A percentile compares a stretch with the other conserved stretches of the same genome.
Conservation (phyloP, 2,888 invertebrate species). For the Hirtodrosophila cameraria region DNA sequence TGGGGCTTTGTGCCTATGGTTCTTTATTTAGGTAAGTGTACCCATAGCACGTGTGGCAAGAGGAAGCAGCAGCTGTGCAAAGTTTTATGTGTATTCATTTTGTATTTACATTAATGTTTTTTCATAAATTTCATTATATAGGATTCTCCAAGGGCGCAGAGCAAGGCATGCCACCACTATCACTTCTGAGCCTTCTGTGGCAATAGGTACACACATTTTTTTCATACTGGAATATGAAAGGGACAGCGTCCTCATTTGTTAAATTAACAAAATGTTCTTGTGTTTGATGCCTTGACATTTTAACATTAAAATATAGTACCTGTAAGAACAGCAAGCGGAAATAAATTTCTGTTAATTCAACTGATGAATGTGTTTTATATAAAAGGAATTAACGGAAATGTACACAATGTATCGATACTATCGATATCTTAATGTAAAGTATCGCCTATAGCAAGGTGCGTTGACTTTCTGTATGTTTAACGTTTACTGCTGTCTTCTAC, state of each 20-base stretch:
- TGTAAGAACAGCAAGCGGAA: conserved; percentile 38
- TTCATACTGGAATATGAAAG: conserved; percentile 7
- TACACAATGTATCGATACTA: too few relatives aligned
- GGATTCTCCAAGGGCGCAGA: conserved; percentile 89
- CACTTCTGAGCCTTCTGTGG: conserved; percentile 82
- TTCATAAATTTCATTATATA: conserved; percentile 81
- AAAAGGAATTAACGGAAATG: neutral
- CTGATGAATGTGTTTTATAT: neutral
- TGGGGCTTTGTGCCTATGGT: conserved; percentile 90
- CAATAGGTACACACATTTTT: conserved; percentile 69
- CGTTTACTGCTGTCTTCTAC: too few relatives aligned
- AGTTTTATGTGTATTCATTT: conserved; percentile 23
- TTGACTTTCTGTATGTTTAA: too few relatives aligned
- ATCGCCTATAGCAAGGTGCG: too few relatives aligned
- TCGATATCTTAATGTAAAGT: too few relatives aligned
- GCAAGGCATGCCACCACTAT: conserved; percentile 87
- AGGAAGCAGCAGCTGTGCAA: conserved; percentile 13
- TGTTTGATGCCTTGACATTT: conserved; percentile 42
- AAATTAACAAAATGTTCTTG: conserved; percentile 34
- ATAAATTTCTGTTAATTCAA: conserved; percentile 60
- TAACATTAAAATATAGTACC: conserved; percentile 35
- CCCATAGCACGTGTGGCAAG: conserved; percentile 42
- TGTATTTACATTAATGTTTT: conserved; percentile 21
- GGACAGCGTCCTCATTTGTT: neutral
- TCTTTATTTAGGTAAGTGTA: conserved; percentile 87